Evolutionary conservation across 2,888 invertebrate species (phyloP).

Genomic region (Aleiodes testaceus): DNA sequence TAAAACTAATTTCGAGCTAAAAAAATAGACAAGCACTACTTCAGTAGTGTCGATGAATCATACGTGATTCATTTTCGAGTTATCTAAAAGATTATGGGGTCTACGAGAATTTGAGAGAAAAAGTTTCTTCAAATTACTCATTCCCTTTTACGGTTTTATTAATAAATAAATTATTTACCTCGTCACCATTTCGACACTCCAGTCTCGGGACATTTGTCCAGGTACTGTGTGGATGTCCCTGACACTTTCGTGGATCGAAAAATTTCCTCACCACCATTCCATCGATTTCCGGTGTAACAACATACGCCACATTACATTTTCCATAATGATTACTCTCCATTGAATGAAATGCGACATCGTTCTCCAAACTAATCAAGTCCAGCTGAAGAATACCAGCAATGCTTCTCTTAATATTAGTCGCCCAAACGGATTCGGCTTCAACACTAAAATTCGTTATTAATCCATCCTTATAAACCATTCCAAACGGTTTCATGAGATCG

Average conservation of each 20-base stretch:
- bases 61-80: no score
- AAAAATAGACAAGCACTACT: no score
- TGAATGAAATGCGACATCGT: slow-evolving; percentile 65
- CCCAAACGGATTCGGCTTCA: slow-evolving; percentile 77
- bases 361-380: slow-evolving; percentile 68
- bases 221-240: slow-evolving; percentile 62
- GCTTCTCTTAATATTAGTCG: slow-evolving; percentile 80
- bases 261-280: slow-evolving; percentile 67
- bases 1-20: not conserved
- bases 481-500: slow-evolving; percentile 66
- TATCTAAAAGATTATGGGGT: no score
- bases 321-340: slow-evolving; percentile 70
- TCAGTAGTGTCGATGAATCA: no score
- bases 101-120: no score
- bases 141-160: no score
- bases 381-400: slow-evolving; percentile 80
- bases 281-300: slow-evolving; percentile 61
- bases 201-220: slow-evolving; percentile 71
- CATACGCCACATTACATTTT: slow-evolving; percentile 70
- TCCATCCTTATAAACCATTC: slow-evolving; percentile 61
- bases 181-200: slow-evolving; percentile 68
- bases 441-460: slow-evolving; percentile 65
- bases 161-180: slow-evolving; percentile 57
- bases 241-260: slow-evolving; percentile 70
- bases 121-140: no score